Evolutionary conservation across 37 sponge, comb jelly and placozoan species (phyloP).

Genomic region (Agelas oroides): DNA sequence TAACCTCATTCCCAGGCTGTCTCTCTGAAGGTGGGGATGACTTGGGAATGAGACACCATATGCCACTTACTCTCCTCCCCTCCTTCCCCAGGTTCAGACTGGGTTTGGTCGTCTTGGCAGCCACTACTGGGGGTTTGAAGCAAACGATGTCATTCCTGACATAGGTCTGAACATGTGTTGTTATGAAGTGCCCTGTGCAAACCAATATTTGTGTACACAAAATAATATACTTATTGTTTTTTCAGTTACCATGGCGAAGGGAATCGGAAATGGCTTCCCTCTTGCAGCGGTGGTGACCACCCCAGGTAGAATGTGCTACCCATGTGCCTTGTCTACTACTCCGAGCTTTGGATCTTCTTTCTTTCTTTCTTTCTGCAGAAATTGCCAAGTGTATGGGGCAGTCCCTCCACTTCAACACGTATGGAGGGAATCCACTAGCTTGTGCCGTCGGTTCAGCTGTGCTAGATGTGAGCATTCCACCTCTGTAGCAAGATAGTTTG

Average conservation of each 20-base stretch:
- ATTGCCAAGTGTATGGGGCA: slow-evolving; percentile 78
- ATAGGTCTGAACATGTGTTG: slow-evolving; percentile 59
- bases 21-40: too few relatives aligned
- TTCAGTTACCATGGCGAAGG: slow-evolving; percentile 91
- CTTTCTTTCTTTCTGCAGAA: slow-evolving; percentile 43
- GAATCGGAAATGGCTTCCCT: slow-evolving; percentile 96
- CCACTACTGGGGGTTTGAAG: slow-evolving; percentile 96
- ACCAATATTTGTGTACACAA: too few relatives aligned
- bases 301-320: slow-evolving; percentile 39
- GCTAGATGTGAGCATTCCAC: slow-evolving; percentile 70
- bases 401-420: slow-evolving; percentile 95
- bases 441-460: slow-evolving; percentile 90
- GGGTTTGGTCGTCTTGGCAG: slow-evolving; percentile 94
- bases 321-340: too few relatives aligned
- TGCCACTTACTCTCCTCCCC: too few relatives aligned
- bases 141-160: slow-evolving; percentile 84
- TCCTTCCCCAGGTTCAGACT: slow-evolving; percentile 87
- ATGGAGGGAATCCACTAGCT: slow-evolving; percentile 95
- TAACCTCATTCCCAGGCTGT: too few relatives aligned
- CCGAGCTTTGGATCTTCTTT: too few relatives aligned
- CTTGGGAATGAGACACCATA: too few relatives aligned
- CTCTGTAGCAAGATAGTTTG: not conserved
- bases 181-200: too few relatives aligned
- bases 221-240: not conserved
- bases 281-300: slow-evolving; percentile 93